Percentiles rank a stretch among this genome's conserved stretches.
Evolutionary conservation across 2,113 vertebrate genomes (phyloP).

Genomic region (Nibea coibor): DNA sequence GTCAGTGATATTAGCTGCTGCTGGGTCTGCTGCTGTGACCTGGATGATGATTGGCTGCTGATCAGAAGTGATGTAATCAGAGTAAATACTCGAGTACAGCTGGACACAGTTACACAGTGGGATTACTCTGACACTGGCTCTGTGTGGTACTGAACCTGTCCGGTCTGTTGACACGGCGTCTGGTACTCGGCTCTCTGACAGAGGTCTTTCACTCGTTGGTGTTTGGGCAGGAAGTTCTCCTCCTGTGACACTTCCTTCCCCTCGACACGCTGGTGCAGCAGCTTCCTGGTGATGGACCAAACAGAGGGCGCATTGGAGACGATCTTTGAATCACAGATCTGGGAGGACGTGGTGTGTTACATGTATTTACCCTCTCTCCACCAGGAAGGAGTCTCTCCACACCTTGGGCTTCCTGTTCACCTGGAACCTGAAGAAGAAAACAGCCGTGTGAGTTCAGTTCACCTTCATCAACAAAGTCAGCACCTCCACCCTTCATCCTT

Average conservation of each 20-base stretch:
- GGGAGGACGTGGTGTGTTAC: too few relatives aligned
- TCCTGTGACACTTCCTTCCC: conserved; percentile 90
- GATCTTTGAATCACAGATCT: too few relatives aligned
- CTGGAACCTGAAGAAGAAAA: conserved; percentile 87
- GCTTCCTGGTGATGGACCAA: conserved; percentile 84
- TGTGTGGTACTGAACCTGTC: conserved; percentile 86
- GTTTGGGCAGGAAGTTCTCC: conserved; percentile 95
- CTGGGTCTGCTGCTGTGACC: too few relatives aligned
- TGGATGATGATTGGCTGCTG: too few relatives aligned
- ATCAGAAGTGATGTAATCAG: too few relatives aligned
- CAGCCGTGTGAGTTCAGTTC: background rate
- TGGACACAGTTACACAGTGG: too few relatives aligned
- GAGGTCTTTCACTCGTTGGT: conserved; percentile 95
- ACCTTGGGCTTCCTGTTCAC: conserved; percentile 91
- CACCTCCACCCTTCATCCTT: background rate
- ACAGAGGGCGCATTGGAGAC: background rate
- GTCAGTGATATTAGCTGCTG: too few relatives aligned
- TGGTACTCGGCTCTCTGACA: conserved; percentile 95
- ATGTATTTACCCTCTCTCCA: conserved; percentile 92
- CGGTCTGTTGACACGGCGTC: conserved; percentile 93
- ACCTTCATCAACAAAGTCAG: too few relatives aligned
- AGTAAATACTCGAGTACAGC: too few relatives aligned
- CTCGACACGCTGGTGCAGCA: conserved; percentile 90
- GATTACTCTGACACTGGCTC: too few relatives aligned
- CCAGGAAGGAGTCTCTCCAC: conserved; percentile 97